Base-by-base conservation (phyloP, 2,113 vertebrate species). In the Bolborhynchus lineola region DNA sequence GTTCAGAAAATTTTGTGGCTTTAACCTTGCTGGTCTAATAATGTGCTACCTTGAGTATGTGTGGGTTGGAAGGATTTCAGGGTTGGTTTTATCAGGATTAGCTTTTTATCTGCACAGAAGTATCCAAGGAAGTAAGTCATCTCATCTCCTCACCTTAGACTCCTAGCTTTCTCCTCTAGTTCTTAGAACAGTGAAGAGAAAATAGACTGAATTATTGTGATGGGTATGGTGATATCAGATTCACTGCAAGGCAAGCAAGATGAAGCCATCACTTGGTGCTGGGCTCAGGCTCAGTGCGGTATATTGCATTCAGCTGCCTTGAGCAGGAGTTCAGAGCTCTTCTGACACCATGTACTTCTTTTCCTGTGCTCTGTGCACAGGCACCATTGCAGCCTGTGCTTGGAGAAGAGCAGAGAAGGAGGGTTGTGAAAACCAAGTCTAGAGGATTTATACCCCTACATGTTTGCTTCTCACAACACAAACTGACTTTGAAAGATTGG, bases 51-150 rank as follows among this genome's bases (percentile, higher is more conserved):
- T 97, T 98, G 97, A 95, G 85, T 96, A 97, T 94, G 85, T 14
- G 25, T 76, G 94, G 82, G 93, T 95, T 98, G 97, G 97, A 97
- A 98, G 94, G 94, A 97, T 97, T 98, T 98, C 97, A 98, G 97
- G 71, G 91, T 97, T 95, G 96, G 95, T 97, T 98, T 98, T 98
- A 97, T 97, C 90, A 92, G 95, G 95, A 98, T 98, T 98, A 98
- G 96, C 93, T 97, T 98, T 98, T 98, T 97, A 97, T 98, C 97
- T 97, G 97, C 86, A 92, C 90, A 90, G 92, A 95, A 97, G 95
- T 95, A 97, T 86, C 93, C 37, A 86, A 95, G 93, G 86, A 97
- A 98, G 97, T 92, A 96, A 96, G 94, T 82, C 92, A 96, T 95
- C 95, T 96, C 94, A 92, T 98, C 77, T 79, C 80, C 96, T 98